Evolutionary conservation across 2,888 invertebrate genomes (phyloP).

Genomic region (Prenolepis imparis): DNA sequence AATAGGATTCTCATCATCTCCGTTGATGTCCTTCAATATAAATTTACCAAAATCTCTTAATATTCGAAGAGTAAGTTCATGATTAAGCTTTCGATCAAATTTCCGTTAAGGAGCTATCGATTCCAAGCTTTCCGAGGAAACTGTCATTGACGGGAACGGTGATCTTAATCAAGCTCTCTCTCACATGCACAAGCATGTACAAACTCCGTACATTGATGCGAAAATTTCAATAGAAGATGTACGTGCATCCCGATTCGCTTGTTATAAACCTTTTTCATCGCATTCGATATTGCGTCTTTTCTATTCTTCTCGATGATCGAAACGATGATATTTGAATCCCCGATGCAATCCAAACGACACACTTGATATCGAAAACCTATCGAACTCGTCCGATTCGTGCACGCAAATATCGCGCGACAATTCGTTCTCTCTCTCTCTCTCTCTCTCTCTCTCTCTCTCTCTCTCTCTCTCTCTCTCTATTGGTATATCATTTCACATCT

Average conservation of each 20-base stretch:
- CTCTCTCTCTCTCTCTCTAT: conserved; percentile 69
- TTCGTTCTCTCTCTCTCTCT: neutral
- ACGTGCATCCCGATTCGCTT: neutral
- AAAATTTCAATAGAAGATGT: conserved; percentile 22
- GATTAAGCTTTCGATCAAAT: conserved; percentile 28
- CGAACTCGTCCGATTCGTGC: conserved; percentile 16
- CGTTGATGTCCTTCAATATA: neutral
- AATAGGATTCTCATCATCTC: neutral
- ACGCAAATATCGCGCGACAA: conserved; percentile 44
- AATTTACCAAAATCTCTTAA: neutral
- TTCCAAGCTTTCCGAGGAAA: neutral
- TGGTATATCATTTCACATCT: too few relatives aligned
- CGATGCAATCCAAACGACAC: conserved; percentile 22
- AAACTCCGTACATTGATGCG: neutral
- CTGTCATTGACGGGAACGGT: neutral
- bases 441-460: conserved; percentile 70
- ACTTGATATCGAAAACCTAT: conserved; percentile 50
- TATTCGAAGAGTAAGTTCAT: neutral
- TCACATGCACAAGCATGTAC: neutral
- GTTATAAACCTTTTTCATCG: conserved; percentile 5
- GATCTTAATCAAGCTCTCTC: neutral
- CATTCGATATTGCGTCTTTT: neutral
- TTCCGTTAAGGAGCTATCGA: conserved; percentile 7
- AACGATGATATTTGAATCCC: neutral
- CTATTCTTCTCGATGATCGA: neutral